phyloP scores from a whole-genome alignment of 2,888 invertebrate genomes.

The Diarsia mendica region DNA sequence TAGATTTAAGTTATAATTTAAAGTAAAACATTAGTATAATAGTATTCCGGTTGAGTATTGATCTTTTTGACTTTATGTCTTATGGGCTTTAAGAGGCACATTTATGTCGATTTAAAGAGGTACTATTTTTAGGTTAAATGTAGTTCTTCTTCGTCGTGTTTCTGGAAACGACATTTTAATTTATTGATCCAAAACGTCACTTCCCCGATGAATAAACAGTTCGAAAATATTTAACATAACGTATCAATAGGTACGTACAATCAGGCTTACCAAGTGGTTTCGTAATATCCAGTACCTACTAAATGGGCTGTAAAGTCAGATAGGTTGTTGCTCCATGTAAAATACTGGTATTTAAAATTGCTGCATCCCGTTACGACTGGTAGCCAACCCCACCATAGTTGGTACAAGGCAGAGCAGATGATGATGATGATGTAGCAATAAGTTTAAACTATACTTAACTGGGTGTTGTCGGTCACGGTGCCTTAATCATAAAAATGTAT shows the following conservation, averaged over 20 bases:
- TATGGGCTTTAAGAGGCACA: background rate
- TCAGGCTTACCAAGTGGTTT: too few species aligned
- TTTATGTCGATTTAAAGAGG: background rate
- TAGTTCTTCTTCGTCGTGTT: background rate
- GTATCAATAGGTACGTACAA: background rate
- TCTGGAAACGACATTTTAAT: background rate
- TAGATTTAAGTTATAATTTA: background rate
- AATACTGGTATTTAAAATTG: too few species aligned
- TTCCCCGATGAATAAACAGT: background rate
- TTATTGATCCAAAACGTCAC: background rate
- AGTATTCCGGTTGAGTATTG: background rate
- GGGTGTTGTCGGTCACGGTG: conserved; percentile 45
- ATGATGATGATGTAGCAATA: background rate
- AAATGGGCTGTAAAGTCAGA: too few species aligned
- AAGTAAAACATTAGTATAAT: background rate
- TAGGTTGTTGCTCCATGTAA: too few species aligned
- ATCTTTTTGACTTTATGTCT: too few species aligned
- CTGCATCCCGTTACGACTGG: too few species aligned
- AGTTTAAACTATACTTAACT: background rate
- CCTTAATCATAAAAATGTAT: conserved; percentile 10
- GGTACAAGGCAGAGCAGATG: too few species aligned
- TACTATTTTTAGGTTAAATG: background rate
- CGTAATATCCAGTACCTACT: too few species aligned
- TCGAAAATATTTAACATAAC: background rate
- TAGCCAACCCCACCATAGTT: too few species aligned